These are phyloP conservation scores for Patella caerulea DNA, from an alignment of 2,888 invertebrate genomes.

Conservation along the genomic window DNA sequence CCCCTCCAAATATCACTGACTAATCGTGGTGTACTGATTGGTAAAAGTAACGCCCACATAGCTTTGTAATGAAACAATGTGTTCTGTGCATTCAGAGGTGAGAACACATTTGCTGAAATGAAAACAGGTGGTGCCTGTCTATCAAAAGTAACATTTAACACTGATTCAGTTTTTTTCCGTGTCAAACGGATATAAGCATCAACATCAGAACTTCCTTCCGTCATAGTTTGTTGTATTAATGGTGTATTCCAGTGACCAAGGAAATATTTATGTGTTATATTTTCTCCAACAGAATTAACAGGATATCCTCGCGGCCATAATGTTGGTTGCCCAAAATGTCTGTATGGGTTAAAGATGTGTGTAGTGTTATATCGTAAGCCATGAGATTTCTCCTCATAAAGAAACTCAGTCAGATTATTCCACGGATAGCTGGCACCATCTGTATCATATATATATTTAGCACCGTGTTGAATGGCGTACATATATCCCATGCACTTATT, in stretches of 20 bases:
- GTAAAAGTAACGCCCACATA: slow-evolving; percentile 53
- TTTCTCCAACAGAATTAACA: slow-evolving; percentile 32
- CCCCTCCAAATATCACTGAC: slow-evolving; percentile 55
- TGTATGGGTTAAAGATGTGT: slow-evolving; percentile 5
- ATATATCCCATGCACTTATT: slow-evolving; percentile 10
- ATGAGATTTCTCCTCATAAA: background rate
- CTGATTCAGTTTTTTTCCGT: slow-evolving; percentile 22
- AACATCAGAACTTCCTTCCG: slow-evolving; percentile 55
- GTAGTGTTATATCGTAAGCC: background rate
- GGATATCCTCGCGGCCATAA: slow-evolving; percentile 60
- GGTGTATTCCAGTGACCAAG: slow-evolving; percentile 35
- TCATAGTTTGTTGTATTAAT: slow-evolving; percentile 53
- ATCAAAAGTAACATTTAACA: slow-evolving; percentile 48
- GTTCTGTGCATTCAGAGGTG: slow-evolving; percentile 57
- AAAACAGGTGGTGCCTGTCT: slow-evolving; percentile 44
- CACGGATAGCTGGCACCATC: background rate
- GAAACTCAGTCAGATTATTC: slow-evolving; percentile 2
- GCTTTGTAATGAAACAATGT: slow-evolving; percentile 50
- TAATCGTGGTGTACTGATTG: slow-evolving; percentile 43
- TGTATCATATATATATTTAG: slow-evolving; percentile 13
- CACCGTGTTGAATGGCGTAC: slow-evolving; percentile 6
- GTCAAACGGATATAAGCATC: slow-evolving; percentile 56
- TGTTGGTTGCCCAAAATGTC: slow-evolving; percentile 53
- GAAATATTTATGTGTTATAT: slow-evolving; percentile 24
- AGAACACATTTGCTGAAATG: slow-evolving; percentile 41